phyloP scores from a whole-genome alignment of 2,113 vertebrate species.

The Tachysurus vachellii region DNA sequence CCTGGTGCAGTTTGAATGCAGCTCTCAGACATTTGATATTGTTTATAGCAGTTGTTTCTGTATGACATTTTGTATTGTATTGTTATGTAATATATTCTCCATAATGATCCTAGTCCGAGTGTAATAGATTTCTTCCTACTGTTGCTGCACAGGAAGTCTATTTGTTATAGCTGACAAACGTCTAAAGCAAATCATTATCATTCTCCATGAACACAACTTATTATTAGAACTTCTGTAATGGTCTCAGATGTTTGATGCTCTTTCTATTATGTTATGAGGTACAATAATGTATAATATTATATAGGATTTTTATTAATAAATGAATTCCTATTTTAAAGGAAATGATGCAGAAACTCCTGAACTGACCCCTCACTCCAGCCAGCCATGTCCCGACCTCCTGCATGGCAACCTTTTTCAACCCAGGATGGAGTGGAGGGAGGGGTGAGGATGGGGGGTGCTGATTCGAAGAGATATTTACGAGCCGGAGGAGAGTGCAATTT shows the following conservation, averaged over 20 bases:
- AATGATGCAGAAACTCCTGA: slow-evolving; percentile 34
- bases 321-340: slow-evolving; percentile 4
- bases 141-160: slow-evolving; percentile 6
- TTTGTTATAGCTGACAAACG: neutral
- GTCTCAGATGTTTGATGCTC: neutral
- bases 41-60: neutral
- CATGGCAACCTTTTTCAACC: slow-evolving; percentile 52
- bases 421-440: slow-evolving; percentile 52
- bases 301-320: neutral
- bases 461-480: slow-evolving; percentile 78
- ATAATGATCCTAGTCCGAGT: neutral
- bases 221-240: neutral
- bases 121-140: slow-evolving; percentile 11
- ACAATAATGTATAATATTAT: neutral
- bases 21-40: neutral
- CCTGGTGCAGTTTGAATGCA: neutral
- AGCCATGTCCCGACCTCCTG: slow-evolving; percentile 44
- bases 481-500: slow-evolving; percentile 80
- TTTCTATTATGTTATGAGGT: neutral
- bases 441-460: slow-evolving; percentile 63
- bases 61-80: neutral
- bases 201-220: neutral
- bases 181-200: neutral
- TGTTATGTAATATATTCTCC: slow-evolving; percentile 12
- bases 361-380: slow-evolving; percentile 42